A percentile compares a stretch with the other conserved stretches of the same genome.
phyloP scores from a whole-genome alignment of 2,888 invertebrate species.

The Ormyrus rosae region DNA sequence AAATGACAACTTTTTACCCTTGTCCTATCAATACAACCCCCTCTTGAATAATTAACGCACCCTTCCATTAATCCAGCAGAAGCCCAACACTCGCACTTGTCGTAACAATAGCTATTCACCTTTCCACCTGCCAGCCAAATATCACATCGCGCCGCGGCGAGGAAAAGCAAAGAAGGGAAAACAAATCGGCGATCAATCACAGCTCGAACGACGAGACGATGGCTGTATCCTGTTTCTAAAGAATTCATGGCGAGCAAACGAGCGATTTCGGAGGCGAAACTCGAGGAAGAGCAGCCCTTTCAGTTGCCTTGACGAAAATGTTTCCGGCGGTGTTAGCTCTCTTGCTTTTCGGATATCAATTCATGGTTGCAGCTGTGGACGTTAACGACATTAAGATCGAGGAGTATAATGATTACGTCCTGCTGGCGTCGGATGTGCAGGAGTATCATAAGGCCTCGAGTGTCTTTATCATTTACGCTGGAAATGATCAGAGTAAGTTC shows the following conservation, averaged over 20 bases:
- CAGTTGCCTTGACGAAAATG: not conserved
- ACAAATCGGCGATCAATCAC: not conserved
- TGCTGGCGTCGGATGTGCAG: conserved; percentile 32
- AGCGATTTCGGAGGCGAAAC: not conserved
- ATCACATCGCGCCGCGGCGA: not conserved
- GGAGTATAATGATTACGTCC: not conserved
- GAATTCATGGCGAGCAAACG: not conserved
- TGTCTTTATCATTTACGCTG: conserved; percentile 28
- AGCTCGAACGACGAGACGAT: not conserved
- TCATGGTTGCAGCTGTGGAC: not conserved
- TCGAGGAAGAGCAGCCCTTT: not conserved
- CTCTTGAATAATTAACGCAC: no score
- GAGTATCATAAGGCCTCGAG: conserved; percentile 23
- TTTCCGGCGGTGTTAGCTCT: no score
- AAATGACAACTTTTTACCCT: no score
- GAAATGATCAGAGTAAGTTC: conserved; percentile 18
- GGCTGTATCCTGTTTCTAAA: not conserved
- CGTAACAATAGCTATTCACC: no score
- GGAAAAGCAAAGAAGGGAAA: not conserved
- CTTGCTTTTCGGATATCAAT: not conserved
- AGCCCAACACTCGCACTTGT: no score
- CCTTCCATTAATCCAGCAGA: no score
- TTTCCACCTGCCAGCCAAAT: no score
- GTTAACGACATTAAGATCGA: not conserved
- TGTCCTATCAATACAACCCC: no score